Base-by-base conservation (phyloP, 2,113 vertebrate genomes). In the Balaenoptera acutorostrata region DNA sequence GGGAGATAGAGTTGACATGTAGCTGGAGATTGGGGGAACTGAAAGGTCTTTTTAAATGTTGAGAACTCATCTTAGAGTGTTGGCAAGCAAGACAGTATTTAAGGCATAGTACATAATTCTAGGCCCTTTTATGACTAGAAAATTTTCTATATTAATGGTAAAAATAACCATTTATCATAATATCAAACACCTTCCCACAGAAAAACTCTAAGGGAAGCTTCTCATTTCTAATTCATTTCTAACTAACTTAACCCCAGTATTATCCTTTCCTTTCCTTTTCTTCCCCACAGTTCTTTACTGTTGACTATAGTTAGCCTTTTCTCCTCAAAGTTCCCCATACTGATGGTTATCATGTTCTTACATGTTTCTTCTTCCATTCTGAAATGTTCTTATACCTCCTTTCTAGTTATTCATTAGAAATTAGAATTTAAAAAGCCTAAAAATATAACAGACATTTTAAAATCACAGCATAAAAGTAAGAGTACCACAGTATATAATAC, bases 11-110 rank as follows among this genome's bases (percentile, higher is more conserved):
- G 93, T 84, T 97, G 98, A 98, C 98, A 44, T 57, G 94, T 96
- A 75, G 59, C 88, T 96, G 91, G 94, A 98, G 69, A 95, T 61
- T 92, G 97, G 95, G 46, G 95, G 78, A 95, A 89, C 64, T 93
- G 31, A 98, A 98, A 98, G 95, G 95, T 98, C 81, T 98, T 98
- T 98, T 98, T 96, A 98, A 98, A 97, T 96, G 96, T 14, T 89
- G 86, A 96, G 84, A 98, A 98, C 98, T 98, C 93, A 93, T 98
- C 91, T 97, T 78, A 85, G 33, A 93, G 96, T 92, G 64, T 69
- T 97, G 94, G 92, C 94, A 92, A 93, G 68, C 72, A 72, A 68
- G 57, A 74, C 61, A 95, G 69, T 69, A 98, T 97, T 98, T 98
- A 97, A 97, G 72, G 61, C 8, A 90, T 21, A 41, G 94, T 90